Evolutionary conservation across 2,888 invertebrate genomes (phyloP), one percentile per base, ranked within the genome.

Genomic region (Ophioninae sp.): DNA sequence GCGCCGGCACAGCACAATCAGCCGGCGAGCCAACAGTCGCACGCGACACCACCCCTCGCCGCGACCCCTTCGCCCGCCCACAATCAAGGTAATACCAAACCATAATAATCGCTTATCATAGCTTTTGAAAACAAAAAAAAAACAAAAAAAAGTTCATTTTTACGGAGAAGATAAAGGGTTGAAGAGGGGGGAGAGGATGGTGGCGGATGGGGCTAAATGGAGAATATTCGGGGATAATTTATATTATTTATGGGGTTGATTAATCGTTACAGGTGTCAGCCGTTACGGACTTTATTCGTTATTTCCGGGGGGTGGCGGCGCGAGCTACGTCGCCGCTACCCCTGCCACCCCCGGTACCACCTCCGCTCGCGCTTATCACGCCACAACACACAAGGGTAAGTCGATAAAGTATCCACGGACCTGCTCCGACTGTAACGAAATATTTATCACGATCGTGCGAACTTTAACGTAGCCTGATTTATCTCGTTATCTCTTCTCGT

Each of bases 201-300:
- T 51, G 17, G 8, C n/a, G 56, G 13, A 2, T 30, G 17, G 7
- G 39, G 0, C 2, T 22, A 56, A 17, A n/a, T n/a, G 0, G 51
- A 17, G 10, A 69, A 39, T 22, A 1, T 41, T 17, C 17, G 39
- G 20, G 78, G 58, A 65, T 71, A 74, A 75, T 58, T 39, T 83
- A 6, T 73, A 20, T 56, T 20, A 30, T 30, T 30, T 30, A 30
- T 30, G 13, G 44, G 22, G 23, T 61, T 58, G 61, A 65, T 84
- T 76, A 73, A 82, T 86, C 87, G 87, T 93, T 93, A 73, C 94
- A 96, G 96, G 95, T 93, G 95, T 95, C 91, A 94, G 94, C 91
- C 95, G 96, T 88, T 96, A 95, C 93, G 96, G 96, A 87, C 94
- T 96, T 86, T 96, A 96, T 92, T 96, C 96, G 87, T 93, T 96